Base-by-base conservation (phyloP, 2,113 vertebrate genomes). In the Scomber colias region DNA sequence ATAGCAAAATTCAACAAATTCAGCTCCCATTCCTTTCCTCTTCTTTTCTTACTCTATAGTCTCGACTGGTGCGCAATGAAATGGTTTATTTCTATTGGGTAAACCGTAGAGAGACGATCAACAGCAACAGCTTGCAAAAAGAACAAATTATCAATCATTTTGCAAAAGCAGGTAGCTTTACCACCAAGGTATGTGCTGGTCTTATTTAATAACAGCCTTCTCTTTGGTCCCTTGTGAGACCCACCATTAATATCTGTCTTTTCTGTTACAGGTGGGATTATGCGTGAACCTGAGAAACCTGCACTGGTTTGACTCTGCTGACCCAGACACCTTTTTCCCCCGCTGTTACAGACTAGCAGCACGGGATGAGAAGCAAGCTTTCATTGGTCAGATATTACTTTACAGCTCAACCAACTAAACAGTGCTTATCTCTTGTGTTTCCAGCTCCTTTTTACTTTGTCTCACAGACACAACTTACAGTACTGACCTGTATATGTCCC, bases 141-240 rank as follows among this genome's bases (percentile, higher is more conserved):
- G 95, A 97, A 45, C 96, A 98, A 86, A 91, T 97, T 69, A 90
- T 92, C 73, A 99, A 97, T 91, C 96, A 97, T 90, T 98, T 94
- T 15, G 85, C 93, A 19, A 90, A 80, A 12, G 91, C 93, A 0
- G 92, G 91, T 0, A 93, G 95, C 65, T 97, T 98, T 76, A 96
- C 96, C 67, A 98, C 97, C 65, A 97, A 98, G 96, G 97, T 91
- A 66, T 31, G 31, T 75, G 6, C 2, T 50, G 0, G 49, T 51
- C 0, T 13, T 3, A 19, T 24, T 51, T 63, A 30, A 15, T 21
- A 49, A 21, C 27, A 17, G 11, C 2, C 1, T 3, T 4, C 15
- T 62, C 44, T 14, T 11, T 72, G 14, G 3, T 19, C 53, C 24
- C 10, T 5, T 74, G 31, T 55, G 48, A 16, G 16, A 2, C 13